Evolutionary conservation across 2,888 invertebrate genomes (phyloP), one percentile per base, ranked within the genome.

Genomic region (Eupithecia pulchellata): DNA sequence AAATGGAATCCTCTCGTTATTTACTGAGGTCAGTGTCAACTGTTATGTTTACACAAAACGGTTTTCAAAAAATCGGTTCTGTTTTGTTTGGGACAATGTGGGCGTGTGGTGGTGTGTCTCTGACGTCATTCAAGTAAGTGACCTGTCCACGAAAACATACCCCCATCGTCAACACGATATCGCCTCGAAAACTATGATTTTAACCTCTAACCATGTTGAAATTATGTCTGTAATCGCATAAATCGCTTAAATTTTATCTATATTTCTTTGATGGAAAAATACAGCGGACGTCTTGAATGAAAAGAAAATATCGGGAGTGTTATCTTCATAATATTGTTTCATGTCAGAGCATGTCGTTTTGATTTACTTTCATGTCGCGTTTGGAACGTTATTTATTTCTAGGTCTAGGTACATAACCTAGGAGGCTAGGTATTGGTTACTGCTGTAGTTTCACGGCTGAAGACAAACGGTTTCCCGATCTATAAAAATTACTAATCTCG

Each of bases 41-140:
- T 11, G 29, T 13, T 6, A 6, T 57, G 57, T 29, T 29, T 29
- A 2, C 27, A 27, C 27, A 17, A 36, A 34, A 25, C 36, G 34
- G 34, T 36, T 61, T 61, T 61, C 34, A 4, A 61, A 61, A 61
- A 61, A 34, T 30, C 58, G 6, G 58, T 60, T n/a, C 30, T n/a
- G 9, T 13, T 13, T 36, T 60, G 60, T 60, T 61, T 61, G 13
- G 34, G 34, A 14, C 25, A 69, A 25, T 57, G 61, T 61, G 61
- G 61, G 61, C 30, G 61, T 61, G 61, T 34, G 34, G 25, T 39
- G 75, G 75, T 71, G 75, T 75, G 75, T 75, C 71, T 67, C 29
- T 72, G 70, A 75, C 73, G 75, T 76, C 66, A 70, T 9, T 20
- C 20, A n/a, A 11, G 52, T 52, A 52, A 6, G 32, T 32, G n/a